These are phyloP conservation scores for Pollimyrus isidori DNA, from an alignment of 2,113 vertebrate genomes.

Conservation along the genomic window DNA sequence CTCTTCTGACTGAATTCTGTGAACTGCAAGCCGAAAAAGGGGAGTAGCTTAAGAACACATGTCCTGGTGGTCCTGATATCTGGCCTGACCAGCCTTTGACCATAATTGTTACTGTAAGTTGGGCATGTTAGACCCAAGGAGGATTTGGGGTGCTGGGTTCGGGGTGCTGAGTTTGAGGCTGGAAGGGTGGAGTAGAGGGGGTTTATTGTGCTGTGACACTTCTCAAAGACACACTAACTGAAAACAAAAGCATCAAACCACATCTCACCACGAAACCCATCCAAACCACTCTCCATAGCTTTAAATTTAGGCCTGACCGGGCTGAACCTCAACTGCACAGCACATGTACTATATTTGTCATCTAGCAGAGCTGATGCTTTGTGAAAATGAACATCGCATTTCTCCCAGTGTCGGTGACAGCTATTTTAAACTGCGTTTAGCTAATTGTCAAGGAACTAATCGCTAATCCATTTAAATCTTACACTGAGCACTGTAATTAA, in stretches of 20 bases:
- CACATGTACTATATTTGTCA: not conserved
- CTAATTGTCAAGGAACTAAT: conserved; percentile 18
- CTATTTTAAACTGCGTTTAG: conserved; percentile 9
- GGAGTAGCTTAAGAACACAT: conserved; percentile 51
- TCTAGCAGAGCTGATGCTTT: no score
- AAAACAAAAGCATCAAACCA: not conserved
- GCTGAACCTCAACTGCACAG: not conserved
- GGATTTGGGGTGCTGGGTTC: not conserved
- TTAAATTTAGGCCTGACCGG: not conserved
- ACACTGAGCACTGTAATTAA: conserved; percentile 36
- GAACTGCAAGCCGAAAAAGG: conserved; percentile 53
- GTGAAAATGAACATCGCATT: not conserved
- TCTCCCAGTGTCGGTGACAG: not conserved
- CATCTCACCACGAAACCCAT: not conserved
- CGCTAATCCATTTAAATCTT: conserved; percentile 22
- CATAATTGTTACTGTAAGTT: conserved; percentile 61
- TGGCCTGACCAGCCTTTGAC: conserved; percentile 47
- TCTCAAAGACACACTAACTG: not conserved
- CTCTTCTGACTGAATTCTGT: conserved; percentile 58
- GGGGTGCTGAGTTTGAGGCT: conserved; percentile 34
- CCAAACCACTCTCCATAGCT: not conserved
- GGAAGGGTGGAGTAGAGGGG: not conserved
- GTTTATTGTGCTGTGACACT: not conserved
- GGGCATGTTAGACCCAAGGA: conserved; percentile 37
- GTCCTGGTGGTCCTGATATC: conserved; percentile 57